These are phyloP conservation scores for Indicator indicator DNA, from an alignment of 2,113 vertebrate genomes.

Conservation along the genomic window DNA sequence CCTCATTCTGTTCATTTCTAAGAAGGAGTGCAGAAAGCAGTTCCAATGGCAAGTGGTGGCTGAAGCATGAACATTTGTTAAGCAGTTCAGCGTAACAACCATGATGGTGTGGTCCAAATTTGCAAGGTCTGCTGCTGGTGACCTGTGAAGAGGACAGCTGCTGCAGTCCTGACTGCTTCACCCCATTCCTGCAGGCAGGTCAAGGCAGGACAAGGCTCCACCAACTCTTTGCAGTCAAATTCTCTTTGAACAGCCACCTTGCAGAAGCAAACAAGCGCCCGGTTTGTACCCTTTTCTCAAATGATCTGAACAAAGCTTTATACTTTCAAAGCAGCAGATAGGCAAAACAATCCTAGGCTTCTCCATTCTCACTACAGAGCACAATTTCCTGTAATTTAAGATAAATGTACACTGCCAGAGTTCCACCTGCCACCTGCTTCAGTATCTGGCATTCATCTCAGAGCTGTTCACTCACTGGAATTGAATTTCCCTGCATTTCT, in stretches of 20 bases:
- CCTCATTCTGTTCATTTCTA: background rate
- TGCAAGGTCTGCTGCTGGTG: background rate
- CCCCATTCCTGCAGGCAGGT: background rate
- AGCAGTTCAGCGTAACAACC: background rate
- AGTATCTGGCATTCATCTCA: background rate
- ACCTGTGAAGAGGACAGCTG: background rate
- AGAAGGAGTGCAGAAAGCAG: background rate
- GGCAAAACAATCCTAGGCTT: background rate
- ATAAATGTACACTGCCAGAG: background rate
- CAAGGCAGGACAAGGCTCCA: background rate
- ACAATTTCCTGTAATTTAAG: conserved; percentile 18
- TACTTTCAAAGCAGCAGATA: background rate
- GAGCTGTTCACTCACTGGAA: background rate
- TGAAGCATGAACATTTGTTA: accelerated
- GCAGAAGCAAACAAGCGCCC: accelerated
- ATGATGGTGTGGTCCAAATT: accelerated
- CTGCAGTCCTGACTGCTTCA: background rate
- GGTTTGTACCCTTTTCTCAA: background rate
- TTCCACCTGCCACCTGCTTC: background rate
- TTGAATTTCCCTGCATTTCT: background rate
- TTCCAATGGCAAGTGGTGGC: accelerated
- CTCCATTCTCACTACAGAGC: background rate
- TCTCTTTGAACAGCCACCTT: background rate
- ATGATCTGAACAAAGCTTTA: background rate
- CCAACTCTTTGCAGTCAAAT: background rate